Evolutionary conservation across 2,797 vertebrate genomes (phyloP).

Genomic region (Gallinago solitaria): DNA sequence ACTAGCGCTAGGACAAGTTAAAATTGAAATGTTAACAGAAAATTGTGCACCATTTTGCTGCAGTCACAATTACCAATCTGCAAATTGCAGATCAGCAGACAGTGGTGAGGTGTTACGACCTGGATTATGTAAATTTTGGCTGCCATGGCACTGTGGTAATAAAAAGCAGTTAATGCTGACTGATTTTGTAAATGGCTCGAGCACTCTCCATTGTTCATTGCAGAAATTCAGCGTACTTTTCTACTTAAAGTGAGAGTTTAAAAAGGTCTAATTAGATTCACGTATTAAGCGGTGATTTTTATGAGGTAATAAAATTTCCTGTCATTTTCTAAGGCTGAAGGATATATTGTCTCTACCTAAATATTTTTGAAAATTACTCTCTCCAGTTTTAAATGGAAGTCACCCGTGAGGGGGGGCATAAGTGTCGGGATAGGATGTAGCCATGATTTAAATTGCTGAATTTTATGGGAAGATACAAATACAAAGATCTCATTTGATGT

Average conservation of each 20-base stretch:
- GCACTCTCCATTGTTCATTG: not conserved
- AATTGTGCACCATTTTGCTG: not conserved
- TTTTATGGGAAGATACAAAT: not conserved
- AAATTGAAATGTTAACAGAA: not conserved
- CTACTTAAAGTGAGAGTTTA: not conserved
- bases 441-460: not conserved
- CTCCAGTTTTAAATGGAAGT: not conserved
- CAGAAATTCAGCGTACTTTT: not conserved
- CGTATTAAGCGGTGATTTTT: conserved; percentile 12
- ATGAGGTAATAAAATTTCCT: not conserved
- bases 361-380: not conserved
- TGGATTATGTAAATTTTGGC: not conserved
- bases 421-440: not conserved
- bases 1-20: not conserved
- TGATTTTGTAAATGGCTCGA: not conserved
- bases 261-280: not conserved
- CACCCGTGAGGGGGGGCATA: not conserved
- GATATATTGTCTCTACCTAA: not conserved
- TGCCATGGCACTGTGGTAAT: not conserved
- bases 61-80: not conserved
- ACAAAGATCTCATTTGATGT: not conserved
- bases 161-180: not conserved
- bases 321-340: not conserved
- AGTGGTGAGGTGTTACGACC: not conserved
- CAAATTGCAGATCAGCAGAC: not conserved